phyloP scores from a whole-genome alignment of 2,797 vertebrate species.

The Silurus aristotelis region DNA sequence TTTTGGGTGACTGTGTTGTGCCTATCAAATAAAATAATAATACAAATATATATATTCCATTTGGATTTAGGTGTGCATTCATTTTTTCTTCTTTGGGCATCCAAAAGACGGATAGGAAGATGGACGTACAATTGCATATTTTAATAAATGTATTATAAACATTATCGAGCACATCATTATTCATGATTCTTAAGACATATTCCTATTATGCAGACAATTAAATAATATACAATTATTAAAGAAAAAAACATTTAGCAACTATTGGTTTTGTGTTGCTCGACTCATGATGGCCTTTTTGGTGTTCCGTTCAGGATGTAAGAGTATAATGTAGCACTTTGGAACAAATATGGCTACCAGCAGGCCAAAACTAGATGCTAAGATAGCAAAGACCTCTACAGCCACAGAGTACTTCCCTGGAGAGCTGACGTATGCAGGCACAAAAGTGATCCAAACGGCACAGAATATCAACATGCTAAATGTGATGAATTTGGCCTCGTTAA shows the following conservation, averaged over 20 bases:
- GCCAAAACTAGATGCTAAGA: not conserved
- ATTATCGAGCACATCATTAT: not conserved
- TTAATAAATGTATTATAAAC: not conserved
- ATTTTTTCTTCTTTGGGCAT: not conserved
- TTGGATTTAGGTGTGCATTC: not conserved
- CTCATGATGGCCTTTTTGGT: constrained; percentile 60
- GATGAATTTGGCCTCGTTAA: constrained; percentile 58
- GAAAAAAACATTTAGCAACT: not conserved
- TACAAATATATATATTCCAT: not conserved
- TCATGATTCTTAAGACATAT: not conserved
- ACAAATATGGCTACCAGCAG: not conserved
- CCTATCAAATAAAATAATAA: not conserved
- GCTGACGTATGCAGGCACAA: constrained; percentile 53
- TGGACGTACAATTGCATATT: not conserved
- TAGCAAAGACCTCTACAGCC: constrained; percentile 51
- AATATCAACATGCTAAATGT: constrained; percentile 58
- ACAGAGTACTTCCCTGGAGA: constrained; percentile 55
- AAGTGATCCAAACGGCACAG: constrained; percentile 56
- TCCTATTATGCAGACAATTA: not conserved
- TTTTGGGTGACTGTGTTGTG: not conserved
- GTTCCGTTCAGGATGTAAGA: constrained; percentile 58
- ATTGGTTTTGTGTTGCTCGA: constrained; percentile 57
- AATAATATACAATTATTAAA: not conserved
- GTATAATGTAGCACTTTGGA: constrained; percentile 47
- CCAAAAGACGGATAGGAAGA: not conserved